Base-by-base conservation (phyloP, 2,797 vertebrate species). In the Phoxinus dragarum region DNA sequence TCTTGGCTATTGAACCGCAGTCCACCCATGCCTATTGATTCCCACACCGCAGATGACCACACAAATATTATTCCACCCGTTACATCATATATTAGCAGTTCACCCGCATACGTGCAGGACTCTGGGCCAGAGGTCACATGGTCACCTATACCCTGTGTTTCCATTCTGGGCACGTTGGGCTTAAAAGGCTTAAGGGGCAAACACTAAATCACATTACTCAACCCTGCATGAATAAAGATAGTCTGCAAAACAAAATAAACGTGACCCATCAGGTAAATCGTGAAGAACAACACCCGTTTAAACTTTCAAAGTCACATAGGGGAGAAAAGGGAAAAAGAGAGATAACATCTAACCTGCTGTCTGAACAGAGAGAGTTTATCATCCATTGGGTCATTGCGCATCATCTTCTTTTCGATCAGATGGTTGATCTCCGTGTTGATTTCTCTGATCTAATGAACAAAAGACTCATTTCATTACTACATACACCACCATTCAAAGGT, bases 321-420 rank as follows among this genome's bases (percentile, higher is more conserved):
- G 47, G 14, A 78, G 72, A 81, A 47, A 54, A 47, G 36, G 40
- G 49, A 21, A 31, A 31, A 5, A 75, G 44, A 68, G 40, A 64
- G 19, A 56, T 31, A 34, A 11, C 21, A 59, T 7, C 56, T 90
- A 91, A 98, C 98, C 98, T 99, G 98, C 80, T 99, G 98, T 79
- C 96, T 95, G 88, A 97, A 98, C 12, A 98, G 94, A 44, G 97
- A 96, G 83, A 98, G 94, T 91, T 97, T 98, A 90, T 97, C 97
- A 81, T 99, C 97, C 85, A 96, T 91, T 67, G 98, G 97, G 87
- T 99, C 97, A 56, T 94, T 96, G 88, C 96, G 96, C 95, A 97
- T 96, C 97, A 98, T 97, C 92, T 93, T 96, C 93, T 98, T 98
- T 93, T 99, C 98, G 90, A 95, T 96, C 86, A 97, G 93, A 89